Conservation (phyloP, 2,888 invertebrate species). For the Eupithecia abbreviata region DNA sequence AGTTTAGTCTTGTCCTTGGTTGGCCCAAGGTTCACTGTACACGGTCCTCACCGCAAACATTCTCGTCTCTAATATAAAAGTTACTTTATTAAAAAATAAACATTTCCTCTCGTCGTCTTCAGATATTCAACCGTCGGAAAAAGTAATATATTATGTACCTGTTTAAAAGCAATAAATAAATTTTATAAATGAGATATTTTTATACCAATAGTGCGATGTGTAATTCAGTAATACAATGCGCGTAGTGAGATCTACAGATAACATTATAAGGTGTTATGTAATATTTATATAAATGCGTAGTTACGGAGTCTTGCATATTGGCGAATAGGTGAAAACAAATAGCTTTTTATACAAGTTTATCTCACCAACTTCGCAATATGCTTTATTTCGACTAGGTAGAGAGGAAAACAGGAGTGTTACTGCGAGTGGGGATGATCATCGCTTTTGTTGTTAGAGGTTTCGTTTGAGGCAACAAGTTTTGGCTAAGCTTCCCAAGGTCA, state of each 20-base stretch:
- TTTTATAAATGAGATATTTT: not conserved
- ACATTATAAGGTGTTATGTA: not conserved
- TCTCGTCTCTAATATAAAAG: not conserved
- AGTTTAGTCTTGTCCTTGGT: not conserved
- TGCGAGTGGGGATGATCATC: not conserved
- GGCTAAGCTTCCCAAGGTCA: not conserved
- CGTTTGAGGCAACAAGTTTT: not conserved
- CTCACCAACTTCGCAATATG: not conserved
- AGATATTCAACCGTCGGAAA: not conserved
- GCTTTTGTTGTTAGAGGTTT: slow-evolving; percentile 1
- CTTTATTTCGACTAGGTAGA: not conserved
- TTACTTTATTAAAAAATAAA: not conserved
- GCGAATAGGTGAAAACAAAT: slow-evolving; percentile 1
- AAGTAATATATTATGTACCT: not conserved
- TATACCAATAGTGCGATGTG: not conserved
- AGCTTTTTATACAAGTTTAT: not conserved
- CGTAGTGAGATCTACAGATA: not conserved
- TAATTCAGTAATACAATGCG: not conserved
- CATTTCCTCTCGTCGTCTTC: not conserved
- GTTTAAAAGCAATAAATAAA: not conserved
- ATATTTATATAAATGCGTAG: not conserved
- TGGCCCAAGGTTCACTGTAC: too few species aligned
- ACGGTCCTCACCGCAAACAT: not conserved
- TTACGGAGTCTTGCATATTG: not conserved
- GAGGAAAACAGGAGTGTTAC: not conserved